Evolutionary conservation across 1,140 invertebrate species (phyloP).

Genomic region (Temnothorax curvispinosus): DNA sequence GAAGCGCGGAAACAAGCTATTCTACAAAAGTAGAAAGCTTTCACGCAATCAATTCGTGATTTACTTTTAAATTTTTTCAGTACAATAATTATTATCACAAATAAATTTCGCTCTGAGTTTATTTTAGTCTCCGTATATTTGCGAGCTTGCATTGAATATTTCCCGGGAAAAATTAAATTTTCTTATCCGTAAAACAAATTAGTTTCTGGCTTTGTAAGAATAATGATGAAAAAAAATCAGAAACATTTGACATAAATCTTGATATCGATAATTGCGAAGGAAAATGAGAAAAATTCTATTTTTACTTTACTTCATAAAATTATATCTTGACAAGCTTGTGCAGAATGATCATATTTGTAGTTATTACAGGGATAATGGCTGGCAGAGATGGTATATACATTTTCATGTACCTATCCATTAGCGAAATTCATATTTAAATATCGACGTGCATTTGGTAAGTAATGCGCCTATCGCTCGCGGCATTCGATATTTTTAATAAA

Average conservation of each 20-base stretch:
- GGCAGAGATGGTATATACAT: not conserved
- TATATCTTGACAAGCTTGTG: not conserved
- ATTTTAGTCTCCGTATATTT: not conserved
- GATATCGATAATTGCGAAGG: not conserved
- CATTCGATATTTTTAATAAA: conserved; percentile 22
- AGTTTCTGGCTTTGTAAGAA: too few relatives aligned
- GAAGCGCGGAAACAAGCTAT: not conserved
- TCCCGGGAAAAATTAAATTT: not conserved
- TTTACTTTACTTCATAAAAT: not conserved
- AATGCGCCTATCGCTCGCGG: not conserved
- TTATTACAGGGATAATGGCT: conserved; percentile 19
- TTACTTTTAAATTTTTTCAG: not conserved
- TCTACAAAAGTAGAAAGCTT: not conserved
- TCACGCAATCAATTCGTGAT: not conserved
- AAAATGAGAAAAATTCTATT: not conserved
- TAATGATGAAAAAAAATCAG: not conserved
- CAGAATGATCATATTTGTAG: not conserved
- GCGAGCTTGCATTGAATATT: not conserved
- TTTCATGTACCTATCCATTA: conserved; percentile 22
- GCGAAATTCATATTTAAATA: conserved; percentile 50
- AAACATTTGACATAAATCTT: not conserved
- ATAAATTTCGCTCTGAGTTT: not conserved
- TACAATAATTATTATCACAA: not conserved
- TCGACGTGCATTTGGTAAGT: conserved; percentile 15
- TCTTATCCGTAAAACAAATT: not conserved